These are phyloP conservation scores for Hippocampus guttulatus DNA, from an alignment of 2,113 vertebrate species.

Conservation along the genomic window DNA sequence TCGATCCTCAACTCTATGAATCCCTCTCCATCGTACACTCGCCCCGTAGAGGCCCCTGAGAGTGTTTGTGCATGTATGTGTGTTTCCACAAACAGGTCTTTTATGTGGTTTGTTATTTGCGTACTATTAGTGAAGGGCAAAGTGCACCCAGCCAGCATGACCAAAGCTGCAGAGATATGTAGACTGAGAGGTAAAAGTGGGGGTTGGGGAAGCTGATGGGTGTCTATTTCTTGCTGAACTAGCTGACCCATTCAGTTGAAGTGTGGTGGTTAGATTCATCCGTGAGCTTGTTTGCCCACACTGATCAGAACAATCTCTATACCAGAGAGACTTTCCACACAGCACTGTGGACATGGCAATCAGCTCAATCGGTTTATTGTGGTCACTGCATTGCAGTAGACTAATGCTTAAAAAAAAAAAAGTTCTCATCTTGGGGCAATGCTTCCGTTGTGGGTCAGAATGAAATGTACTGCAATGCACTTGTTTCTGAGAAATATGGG, in stretches of 20 bases:
- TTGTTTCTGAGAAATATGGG: conserved; percentile 71
- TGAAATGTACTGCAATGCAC: conserved; percentile 52
- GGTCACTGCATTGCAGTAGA: conserved; percentile 39
- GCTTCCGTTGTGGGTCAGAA: conserved; percentile 46
- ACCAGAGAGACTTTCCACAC: conserved; percentile 18
- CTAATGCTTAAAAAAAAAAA: conserved; percentile 31
- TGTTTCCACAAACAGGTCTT: conserved; percentile 39
- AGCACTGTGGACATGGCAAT: conserved; percentile 27
- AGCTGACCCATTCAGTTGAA: background rate
- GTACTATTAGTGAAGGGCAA: conserved; percentile 49
- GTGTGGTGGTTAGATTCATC: background rate
- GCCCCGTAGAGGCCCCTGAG: conserved; percentile 29
- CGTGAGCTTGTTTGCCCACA: background rate
- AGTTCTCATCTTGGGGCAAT: conserved; percentile 15
- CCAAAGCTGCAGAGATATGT: conserved; percentile 6
- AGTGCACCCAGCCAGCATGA: conserved; percentile 30
- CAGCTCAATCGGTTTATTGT: conserved; percentile 44
- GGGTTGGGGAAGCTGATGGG: background rate
- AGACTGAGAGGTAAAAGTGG: background rate
- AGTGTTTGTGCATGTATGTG: conserved; percentile 30
- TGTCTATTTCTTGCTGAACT: background rate
- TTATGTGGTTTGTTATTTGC: conserved; percentile 55
- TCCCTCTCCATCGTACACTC: conserved; percentile 31
- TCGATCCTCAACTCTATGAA: conserved; percentile 64
- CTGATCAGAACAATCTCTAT: background rate